Conservation (phyloP, 2,888 invertebrate species). For the Hypolimnas misippus region DNA sequence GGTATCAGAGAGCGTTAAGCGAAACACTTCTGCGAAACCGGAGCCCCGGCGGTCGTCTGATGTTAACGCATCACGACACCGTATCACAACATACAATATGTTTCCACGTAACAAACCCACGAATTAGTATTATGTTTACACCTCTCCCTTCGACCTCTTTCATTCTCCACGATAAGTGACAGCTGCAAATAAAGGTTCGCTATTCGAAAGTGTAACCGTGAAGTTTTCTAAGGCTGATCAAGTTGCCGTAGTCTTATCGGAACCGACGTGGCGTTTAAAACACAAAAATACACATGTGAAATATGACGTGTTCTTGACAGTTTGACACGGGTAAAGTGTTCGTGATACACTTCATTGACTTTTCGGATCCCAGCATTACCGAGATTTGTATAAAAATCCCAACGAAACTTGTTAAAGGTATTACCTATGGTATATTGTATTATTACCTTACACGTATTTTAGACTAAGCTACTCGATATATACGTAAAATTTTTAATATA, state of each 20-base stretch:
- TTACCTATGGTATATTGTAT: not conserved
- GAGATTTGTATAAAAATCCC: conserved; percentile 41
- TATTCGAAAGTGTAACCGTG: conserved; percentile 22
- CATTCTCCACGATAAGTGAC: conserved; percentile 63
- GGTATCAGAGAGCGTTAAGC: conserved; percentile 69
- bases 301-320: conserved; percentile 79
- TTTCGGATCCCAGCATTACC: conserved; percentile 59
- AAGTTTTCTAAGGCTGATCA: conserved; percentile 42
- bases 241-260: conserved; percentile 58
- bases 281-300: conserved; percentile 60
- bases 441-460: not conserved
- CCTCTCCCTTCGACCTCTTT: conserved; percentile 65
- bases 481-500: not conserved
- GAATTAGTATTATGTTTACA: conserved; percentile 79
- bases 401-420: conserved; percentile 16
- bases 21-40: conserved; percentile 80
- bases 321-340: conserved; percentile 78
- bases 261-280: conserved; percentile 66
- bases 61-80: conserved; percentile 66
- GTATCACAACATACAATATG: conserved; percentile 78
- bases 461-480: not conserved
- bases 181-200: conserved; percentile 48
- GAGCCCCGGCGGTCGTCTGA: conserved; percentile 62
- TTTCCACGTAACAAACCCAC: conserved; percentile 72
- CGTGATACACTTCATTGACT: conserved; percentile 75